Evolutionary conservation across 1,140 invertebrate species (phyloP), one percentile per base, ranked within the genome.

Genomic region (Cherax quadricarinatus): DNA sequence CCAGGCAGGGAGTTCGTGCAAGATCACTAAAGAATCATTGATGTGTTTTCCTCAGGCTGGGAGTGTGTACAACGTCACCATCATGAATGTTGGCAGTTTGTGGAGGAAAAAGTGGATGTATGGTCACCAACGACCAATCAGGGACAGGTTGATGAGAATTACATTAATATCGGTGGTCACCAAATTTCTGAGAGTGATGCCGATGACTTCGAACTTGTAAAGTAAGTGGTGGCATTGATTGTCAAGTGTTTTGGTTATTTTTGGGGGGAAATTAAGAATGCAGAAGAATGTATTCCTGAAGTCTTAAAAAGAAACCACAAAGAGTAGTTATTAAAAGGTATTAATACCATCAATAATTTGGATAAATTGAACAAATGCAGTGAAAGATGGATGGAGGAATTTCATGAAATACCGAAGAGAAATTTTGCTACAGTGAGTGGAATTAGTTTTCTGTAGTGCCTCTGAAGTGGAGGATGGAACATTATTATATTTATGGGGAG

Each of bases 1-100:
- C 93, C 94, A 96, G 97, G 98, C 93, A 99, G 98, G 98, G 96
- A 98, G 51, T 97, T n/a, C n/a, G n/a, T n/a, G n/a, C n/a, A n/a
- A n/a, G n/a, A n/a, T n/a, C n/a, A n/a, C n/a, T n/a, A n/a, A n/a
- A n/a, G 30, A 41, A 41, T 41, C 30, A 41, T 2, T 9, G 53
- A 57, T 62, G 84, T 85, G 93, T 94, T 88, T 73, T 91, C 93
- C 93, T 94, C 94, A 96, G 97, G 98, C 93, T 99, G 98, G 98
- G 96, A 98, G 51, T 97, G 97, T 94, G 97, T 98, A 5, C 96
- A 97, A 91, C 97, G 98, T 91, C 96, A 97, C 93, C 96, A 98
- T 49, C 97, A 97, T 92, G 97, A 98, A 86, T 96, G 96, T 57
- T 98, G 98, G 97, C 98, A 98, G 0, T 96, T 98, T 12, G 96